A percentile compares a stretch with the other conserved stretches of the same genome.
phyloP scores from a whole-genome alignment of 2,797 vertebrate genomes.

The Aratinga solstitialis region DNA sequence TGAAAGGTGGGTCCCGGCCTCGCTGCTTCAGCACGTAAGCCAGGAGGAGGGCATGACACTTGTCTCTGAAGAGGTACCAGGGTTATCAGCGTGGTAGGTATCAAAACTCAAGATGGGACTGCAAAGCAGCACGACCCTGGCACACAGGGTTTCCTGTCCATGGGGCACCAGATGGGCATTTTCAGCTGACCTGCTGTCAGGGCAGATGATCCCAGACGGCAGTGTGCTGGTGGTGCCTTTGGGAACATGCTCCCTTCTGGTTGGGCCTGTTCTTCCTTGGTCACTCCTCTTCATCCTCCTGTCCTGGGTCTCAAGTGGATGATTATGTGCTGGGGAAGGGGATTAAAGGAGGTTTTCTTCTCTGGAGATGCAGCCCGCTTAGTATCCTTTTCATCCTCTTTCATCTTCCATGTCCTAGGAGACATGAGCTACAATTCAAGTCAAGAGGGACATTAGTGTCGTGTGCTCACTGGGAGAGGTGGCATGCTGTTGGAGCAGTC shows the following conservation, averaged over 20 bases:
- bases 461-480: neutral
- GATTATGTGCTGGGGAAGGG: neutral
- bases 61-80: neutral
- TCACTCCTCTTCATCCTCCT: neutral
- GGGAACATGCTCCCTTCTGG: neutral
- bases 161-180: neutral
- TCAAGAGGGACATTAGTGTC: neutral
- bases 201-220: neutral
- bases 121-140: neutral
- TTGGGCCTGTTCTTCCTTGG: neutral
- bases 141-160: neutral
- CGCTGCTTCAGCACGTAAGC: neutral
- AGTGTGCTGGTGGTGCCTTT: rapidly evolving
- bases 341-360: neutral
- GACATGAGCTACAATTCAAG: neutral
- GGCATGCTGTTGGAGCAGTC: neutral
- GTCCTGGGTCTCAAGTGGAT: neutral
- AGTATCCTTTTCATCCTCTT: neutral
- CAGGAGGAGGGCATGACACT: neutral
- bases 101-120: neutral
- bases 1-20: neutral
- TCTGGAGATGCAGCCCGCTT: neutral
- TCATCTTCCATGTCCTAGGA: neutral
- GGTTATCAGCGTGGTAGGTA: neutral
- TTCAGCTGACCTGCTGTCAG: neutral